A percentile compares a stretch with the other conserved stretches of the same genome.
Conservation (phyloP, 2,797 vertebrate species). For the Clarias fuscus region DNA sequence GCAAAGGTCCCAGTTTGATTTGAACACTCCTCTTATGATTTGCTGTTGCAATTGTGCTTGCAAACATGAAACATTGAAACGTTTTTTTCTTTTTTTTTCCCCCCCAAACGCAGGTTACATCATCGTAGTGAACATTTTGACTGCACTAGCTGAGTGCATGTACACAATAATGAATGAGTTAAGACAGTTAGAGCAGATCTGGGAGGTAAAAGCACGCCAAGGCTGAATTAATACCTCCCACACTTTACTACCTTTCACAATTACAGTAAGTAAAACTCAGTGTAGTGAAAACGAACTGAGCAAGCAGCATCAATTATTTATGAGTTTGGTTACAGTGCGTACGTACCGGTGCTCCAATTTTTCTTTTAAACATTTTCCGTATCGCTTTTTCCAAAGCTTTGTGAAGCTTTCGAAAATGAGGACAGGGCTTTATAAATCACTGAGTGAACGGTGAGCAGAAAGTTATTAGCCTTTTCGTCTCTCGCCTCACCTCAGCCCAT, state of each 20-base stretch:
- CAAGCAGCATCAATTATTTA: slow-evolving; percentile 19
- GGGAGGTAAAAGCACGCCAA: not conserved
- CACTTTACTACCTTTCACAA: not conserved
- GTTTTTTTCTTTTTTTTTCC: not conserved
- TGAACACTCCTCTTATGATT: not conserved
- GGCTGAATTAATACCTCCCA: not conserved
- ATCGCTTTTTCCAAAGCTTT: not conserved
- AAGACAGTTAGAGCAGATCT: not conserved
- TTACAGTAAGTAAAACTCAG: not conserved
- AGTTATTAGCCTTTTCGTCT: not conserved
- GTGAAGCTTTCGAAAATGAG: not conserved
- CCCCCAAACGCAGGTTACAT: too few species aligned
- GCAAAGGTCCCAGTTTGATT: too few species aligned
- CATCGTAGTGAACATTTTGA: not conserved
- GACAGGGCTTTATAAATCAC: not conserved
- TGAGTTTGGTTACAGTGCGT: not conserved
- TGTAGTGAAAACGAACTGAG: not conserved
- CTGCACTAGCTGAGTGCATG: not conserved
- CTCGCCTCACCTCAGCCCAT: not conserved
- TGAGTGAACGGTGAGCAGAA: not conserved
- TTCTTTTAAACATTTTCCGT: not conserved
- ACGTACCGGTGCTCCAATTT: not conserved
- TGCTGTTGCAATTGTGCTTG: not conserved
- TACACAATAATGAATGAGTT: not conserved
- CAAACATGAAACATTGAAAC: not conserved